Evolutionary conservation across 1,140 invertebrate genomes (phyloP).

Genomic region (Caerostris extrusa): DNA sequence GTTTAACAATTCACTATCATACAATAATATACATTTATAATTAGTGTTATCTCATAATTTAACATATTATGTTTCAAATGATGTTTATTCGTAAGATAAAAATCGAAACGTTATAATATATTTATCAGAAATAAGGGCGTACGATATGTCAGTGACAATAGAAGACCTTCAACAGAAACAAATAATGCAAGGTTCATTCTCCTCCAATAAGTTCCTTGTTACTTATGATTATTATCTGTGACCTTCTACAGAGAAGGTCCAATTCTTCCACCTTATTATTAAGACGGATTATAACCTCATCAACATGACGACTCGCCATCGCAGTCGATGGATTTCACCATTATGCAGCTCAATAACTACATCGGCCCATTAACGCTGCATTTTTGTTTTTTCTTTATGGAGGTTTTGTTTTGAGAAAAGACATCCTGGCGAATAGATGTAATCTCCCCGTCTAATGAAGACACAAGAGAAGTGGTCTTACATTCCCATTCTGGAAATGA

Average conservation of each 20-base stretch:
- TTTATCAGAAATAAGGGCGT: too few relatives aligned
- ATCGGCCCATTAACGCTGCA: neutral
- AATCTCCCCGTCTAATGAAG: slow-evolving; percentile 3
- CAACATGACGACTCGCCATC: neutral
- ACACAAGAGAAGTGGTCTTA: neutral
- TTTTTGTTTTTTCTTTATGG: neutral
- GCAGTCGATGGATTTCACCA: neutral
- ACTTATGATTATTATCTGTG: slow-evolving; percentile 5
- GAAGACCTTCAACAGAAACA: neutral
- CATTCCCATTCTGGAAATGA: neutral
- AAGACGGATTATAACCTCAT: slow-evolving; percentile 5
- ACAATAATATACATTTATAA: too few relatives aligned
- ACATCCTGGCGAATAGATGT: neutral
- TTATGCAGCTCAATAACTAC: neutral
- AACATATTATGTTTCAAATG: too few relatives aligned
- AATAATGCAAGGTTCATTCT: neutral
- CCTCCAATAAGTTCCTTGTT: neutral
- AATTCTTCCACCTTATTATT: neutral
- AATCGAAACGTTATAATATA: too few relatives aligned
- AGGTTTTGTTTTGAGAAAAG: neutral
- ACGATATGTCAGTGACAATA: too few relatives aligned
- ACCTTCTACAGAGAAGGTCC: neutral
- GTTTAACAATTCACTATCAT: too few relatives aligned
- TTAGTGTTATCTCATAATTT: too few relatives aligned
- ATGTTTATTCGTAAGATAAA: too few relatives aligned